Evolutionary conservation across 2,888 invertebrate genomes (phyloP).

Genomic region (Drosophila limbata): DNA sequence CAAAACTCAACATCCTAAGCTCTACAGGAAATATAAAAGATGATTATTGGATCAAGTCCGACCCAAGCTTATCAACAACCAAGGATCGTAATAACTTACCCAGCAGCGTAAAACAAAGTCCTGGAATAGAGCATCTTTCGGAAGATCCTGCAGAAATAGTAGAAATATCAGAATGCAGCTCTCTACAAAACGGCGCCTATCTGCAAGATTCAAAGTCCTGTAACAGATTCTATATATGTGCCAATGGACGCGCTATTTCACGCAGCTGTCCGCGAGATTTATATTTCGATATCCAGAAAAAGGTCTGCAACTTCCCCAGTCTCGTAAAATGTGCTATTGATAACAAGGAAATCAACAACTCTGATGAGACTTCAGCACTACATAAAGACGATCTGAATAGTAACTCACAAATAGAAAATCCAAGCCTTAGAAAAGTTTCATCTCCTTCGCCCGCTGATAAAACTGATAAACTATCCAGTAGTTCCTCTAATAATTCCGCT

Average conservation of each 20-base stretch:
- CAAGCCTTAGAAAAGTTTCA: neutral
- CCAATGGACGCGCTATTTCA: constrained; percentile 33
- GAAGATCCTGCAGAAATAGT: neutral
- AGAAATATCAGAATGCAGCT: constrained; percentile 19
- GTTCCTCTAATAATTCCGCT: neutral
- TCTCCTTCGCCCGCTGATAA: neutral
- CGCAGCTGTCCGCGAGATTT: constrained; percentile 41
- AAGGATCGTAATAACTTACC: neutral
- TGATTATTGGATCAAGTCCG: neutral
- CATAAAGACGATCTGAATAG: neutral
- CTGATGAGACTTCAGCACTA: neutral
- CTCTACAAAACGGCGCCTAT: constrained; percentile 40
- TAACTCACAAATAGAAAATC: neutral
- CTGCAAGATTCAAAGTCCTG: constrained; percentile 38
- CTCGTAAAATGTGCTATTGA: constrained; percentile 42
- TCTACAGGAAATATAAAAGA: neutral
- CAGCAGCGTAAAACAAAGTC: neutral
- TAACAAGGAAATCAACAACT: neutral
- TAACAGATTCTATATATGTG: constrained; percentile 48
- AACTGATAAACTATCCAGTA: too few species aligned
- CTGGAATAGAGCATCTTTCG: neutral
- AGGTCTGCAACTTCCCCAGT: constrained; percentile 44
- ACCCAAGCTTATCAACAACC: neutral
- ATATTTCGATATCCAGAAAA: constrained; percentile 47
- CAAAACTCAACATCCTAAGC: neutral